These are phyloP conservation scores for Vombatus ursinus DNA, from an alignment of 2,113 vertebrate genomes.

Conservation along the genomic window DNA sequence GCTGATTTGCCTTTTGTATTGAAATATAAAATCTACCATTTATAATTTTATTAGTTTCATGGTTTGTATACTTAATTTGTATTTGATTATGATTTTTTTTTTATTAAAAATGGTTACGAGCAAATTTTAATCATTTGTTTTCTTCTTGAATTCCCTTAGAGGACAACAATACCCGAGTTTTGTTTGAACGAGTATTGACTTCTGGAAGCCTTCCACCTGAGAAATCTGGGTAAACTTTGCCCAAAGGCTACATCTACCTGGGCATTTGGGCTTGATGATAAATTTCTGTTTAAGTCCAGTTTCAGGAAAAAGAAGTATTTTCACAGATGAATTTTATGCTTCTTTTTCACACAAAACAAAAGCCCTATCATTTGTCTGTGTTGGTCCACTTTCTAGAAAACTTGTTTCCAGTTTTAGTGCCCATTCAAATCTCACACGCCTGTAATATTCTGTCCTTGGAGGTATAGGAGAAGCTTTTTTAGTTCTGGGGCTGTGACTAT, in stretches of 20 bases:
- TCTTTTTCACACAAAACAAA: neutral
- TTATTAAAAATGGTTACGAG: neutral
- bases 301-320: conserved; percentile 2
- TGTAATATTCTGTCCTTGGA: neutral
- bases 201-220: conserved; percentile 98
- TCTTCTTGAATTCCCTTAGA: conserved; percentile 86
- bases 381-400: neutral
- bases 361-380: neutral
- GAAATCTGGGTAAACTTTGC: conserved; percentile 93
- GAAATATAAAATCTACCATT: neutral
- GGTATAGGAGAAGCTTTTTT: neutral
- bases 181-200: conserved; percentile 99
- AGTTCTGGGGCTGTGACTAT: neutral
- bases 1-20: neutral
- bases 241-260: neutral
- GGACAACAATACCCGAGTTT: conserved; percentile 99
- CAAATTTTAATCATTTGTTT: conserved; percentile 47
- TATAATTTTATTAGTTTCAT: neutral
- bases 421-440: neutral
- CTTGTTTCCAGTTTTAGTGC: neutral
- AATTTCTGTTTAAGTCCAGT: conserved; percentile 16
- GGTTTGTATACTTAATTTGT: neutral
- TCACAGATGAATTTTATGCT: neutral
- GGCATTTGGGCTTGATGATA: neutral
- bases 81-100: neutral